A percentile compares a stretch with the other conserved stretches of the same genome.
These are phyloP conservation scores for Felis chaus DNA, from an alignment of 2,113 vertebrate species.

Conservation along the genomic window DNA sequence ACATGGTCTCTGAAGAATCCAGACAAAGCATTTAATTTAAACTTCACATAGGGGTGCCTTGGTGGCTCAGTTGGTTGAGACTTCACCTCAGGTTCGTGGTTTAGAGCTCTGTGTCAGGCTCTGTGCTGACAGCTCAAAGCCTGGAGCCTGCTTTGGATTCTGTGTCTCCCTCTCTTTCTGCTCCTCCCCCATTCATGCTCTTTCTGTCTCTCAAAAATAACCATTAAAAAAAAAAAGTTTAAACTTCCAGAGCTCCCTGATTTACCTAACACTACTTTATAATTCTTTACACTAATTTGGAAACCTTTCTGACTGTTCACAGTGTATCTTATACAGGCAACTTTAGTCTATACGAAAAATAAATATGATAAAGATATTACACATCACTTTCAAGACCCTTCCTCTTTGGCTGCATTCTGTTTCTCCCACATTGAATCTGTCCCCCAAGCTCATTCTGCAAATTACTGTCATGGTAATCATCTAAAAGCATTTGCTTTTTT, in stretches of 20 bases:
- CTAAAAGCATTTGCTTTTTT: constrained; percentile 25
- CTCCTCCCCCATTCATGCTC: too few relatives aligned
- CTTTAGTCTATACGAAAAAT: neutral
- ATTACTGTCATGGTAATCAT: constrained; percentile 34
- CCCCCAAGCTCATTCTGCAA: neutral
- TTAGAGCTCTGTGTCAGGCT: too few relatives aligned
- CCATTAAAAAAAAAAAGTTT: neutral
- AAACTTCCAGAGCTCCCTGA: neutral
- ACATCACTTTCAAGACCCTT: neutral
- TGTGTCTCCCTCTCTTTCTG: too few relatives aligned
- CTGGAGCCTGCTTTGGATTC: too few relatives aligned
- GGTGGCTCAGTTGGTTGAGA: too few relatives aligned
- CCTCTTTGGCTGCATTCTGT: neutral
- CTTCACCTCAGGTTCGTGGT: too few relatives aligned
- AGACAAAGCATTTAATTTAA: neutral
- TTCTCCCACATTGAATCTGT: neutral
- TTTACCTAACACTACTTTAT: neutral
- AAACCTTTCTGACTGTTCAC: neutral
- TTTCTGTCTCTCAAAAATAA: too few relatives aligned
- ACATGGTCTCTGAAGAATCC: neutral
- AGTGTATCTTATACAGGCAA: neutral
- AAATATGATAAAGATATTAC: neutral
- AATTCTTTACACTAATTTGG: neutral
- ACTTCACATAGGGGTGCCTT: neutral
- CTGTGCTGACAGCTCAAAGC: too few relatives aligned